Conservation (phyloP, 1,140 invertebrate genomes). For the Sycobia sp. region DNA sequence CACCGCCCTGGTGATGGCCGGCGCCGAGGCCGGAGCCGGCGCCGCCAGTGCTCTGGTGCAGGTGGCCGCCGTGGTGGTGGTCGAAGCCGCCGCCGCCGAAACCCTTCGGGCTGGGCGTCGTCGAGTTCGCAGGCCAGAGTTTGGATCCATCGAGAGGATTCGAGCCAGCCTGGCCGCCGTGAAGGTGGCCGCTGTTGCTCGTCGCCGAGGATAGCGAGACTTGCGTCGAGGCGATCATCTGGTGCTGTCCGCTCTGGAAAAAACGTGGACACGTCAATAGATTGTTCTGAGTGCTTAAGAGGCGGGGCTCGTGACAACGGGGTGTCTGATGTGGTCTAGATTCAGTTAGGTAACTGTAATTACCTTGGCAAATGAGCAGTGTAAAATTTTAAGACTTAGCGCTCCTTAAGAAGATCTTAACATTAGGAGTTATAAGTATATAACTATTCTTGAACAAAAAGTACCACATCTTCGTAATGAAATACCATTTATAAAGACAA, state of each 20-base stretch:
- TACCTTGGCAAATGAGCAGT: too few relatives aligned
- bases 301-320: too few relatives aligned
- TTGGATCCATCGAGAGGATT: slow-evolving; percentile 61
- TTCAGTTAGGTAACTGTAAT: too few relatives aligned
- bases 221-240: slow-evolving; percentile 60
- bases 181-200: slow-evolving; percentile 41
- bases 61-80: slow-evolving; percentile 37
- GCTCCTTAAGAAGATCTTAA: too few relatives aligned
- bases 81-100: slow-evolving; percentile 56
- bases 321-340: too few relatives aligned
- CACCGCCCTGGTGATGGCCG: slow-evolving; percentile 34
- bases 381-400: too few relatives aligned
- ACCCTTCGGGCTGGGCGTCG: slow-evolving; percentile 70
- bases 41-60: slow-evolving; percentile 14
- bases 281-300: too few relatives aligned
- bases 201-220: slow-evolving; percentile 21
- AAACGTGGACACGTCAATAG: too few relatives aligned
- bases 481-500: too few relatives aligned
- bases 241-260: slow-evolving; percentile 56
- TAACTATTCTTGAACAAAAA: too few relatives aligned
- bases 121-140: slow-evolving; percentile 71
- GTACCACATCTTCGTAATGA: too few relatives aligned
- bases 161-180: slow-evolving; percentile 32
- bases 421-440: too few relatives aligned
- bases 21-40: slow-evolving; percentile 2